A percentile compares a stretch with the other conserved stretches of the same genome.
Conservation (phyloP, 1,140 invertebrate genomes). For the Aleiodes sp. region DNA sequence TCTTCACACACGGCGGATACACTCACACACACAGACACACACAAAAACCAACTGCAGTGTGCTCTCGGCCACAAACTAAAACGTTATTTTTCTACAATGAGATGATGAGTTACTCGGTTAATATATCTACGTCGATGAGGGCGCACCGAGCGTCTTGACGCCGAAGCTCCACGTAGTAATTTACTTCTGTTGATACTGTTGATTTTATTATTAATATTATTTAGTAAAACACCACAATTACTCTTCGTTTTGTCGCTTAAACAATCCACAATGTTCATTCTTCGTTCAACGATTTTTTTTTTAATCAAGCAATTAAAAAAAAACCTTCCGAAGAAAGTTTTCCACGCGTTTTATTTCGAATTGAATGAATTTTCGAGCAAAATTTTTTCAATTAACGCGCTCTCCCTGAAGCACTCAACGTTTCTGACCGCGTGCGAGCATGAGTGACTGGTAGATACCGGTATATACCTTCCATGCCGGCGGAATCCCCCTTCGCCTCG, state of each 20-base stretch:
- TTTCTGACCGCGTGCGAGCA: constrained; percentile 16
- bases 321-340: no score
- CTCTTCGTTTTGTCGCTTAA: not conserved
- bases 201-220: not conserved
- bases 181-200: not conserved
- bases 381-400: not conserved
- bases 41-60: no score
- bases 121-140: not conserved
- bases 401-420: no score
- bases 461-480: constrained; percentile 7
- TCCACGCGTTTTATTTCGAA: not conserved
- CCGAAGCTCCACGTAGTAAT: not conserved
- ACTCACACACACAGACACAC: no score
- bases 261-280: not conserved
- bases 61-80: no score
- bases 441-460: constrained; percentile 8
- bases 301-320: no score
- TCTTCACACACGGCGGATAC: no score
- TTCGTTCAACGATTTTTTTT: not conserved
- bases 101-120: not conserved
- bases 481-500: constrained; percentile 2
- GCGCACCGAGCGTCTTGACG: constrained; percentile 1
- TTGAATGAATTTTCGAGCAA: not conserved
- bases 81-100: not conserved
- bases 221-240: not conserved